Conservation (phyloP, 2,797 vertebrate species). For the Meda fulgida region DNA sequence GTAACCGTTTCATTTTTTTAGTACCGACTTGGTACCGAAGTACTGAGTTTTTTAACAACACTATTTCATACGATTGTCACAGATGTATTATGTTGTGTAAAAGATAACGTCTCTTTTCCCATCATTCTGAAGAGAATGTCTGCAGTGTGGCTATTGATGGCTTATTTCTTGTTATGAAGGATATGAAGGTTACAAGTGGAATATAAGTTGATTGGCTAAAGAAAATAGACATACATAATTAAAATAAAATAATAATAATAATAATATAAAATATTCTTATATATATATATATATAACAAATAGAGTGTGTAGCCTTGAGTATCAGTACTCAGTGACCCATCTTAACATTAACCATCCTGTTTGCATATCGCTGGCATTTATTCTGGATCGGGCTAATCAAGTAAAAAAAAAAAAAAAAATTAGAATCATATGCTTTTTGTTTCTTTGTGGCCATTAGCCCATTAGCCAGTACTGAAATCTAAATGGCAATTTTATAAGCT, state of each 20-base stretch:
- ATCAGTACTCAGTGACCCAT: not conserved
- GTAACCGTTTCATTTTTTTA: too few relatives aligned
- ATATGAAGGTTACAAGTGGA: not conserved
- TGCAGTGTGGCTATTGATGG: not conserved
- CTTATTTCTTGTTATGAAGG: not conserved
- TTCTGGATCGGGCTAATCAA: not conserved
- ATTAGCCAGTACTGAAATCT: not conserved
- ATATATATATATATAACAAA: too few relatives aligned
- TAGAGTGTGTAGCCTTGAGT: not conserved
- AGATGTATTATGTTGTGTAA: not conserved
- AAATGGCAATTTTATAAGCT: not conserved
- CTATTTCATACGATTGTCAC: not conserved
- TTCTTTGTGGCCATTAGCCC: not conserved
- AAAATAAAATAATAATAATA: not conserved
- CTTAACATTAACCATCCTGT: not conserved
- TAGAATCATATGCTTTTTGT: not conserved
- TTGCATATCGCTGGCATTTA: conserved; percentile 16
- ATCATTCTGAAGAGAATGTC: not conserved
- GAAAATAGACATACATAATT: too few relatives aligned
- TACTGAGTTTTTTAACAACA: too few relatives aligned
- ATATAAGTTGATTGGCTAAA: not conserved
- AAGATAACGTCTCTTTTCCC: not conserved
- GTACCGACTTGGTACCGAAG: too few relatives aligned
- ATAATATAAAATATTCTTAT: too few relatives aligned
- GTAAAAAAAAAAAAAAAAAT: not conserved